A percentile compares a stretch with the other conserved stretches of the same genome.
phyloP scores from a whole-genome alignment of 30 jellyfish, hydroid and myxozoan species.

The Pseudorhiza aurosa region DNA sequence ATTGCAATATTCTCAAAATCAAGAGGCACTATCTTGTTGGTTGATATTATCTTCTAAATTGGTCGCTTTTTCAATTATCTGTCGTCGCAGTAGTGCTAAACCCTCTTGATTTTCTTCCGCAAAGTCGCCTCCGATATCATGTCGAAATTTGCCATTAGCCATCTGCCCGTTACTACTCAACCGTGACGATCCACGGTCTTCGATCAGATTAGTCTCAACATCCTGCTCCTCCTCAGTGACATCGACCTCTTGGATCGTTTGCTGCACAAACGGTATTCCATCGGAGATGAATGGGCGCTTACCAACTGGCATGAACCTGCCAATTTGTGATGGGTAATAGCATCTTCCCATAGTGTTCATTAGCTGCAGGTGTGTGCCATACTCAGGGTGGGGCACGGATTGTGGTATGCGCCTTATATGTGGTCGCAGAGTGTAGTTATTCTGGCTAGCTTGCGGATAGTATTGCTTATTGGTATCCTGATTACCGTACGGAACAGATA shows the following conservation, averaged over 20 bases:
- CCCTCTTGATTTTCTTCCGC: constrained; percentile 83
- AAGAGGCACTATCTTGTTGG: too few species aligned
- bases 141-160: constrained; percentile 31
- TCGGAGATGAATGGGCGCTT: constrained; percentile 63
- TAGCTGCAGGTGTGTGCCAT: constrained; percentile 53
- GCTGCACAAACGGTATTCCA: constrained; percentile 74
- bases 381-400: constrained; percentile 56
- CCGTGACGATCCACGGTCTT: constrained; percentile 29
- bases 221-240: constrained; percentile 80
- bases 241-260: constrained; percentile 83
- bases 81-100: constrained; percentile 77
- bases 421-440: constrained; percentile 40
- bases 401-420: constrained; percentile 69
- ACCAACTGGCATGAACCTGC: constrained; percentile 71
- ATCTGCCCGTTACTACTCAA: constrained; percentile 9
- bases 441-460: constrained; percentile 42
- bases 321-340: constrained; percentile 51
- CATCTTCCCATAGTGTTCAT: constrained; percentile 61
- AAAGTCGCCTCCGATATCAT: constrained; percentile 51
- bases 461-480: constrained; percentile 23
- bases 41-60: constrained; percentile 33
- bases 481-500: constrained; percentile 43
- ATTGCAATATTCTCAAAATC: too few species aligned
- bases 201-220: constrained; percentile 52
- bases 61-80: constrained; percentile 95